Base-by-base conservation (phyloP, 2,888 invertebrate genomes). In the Pseudanteris insignis region DNA sequence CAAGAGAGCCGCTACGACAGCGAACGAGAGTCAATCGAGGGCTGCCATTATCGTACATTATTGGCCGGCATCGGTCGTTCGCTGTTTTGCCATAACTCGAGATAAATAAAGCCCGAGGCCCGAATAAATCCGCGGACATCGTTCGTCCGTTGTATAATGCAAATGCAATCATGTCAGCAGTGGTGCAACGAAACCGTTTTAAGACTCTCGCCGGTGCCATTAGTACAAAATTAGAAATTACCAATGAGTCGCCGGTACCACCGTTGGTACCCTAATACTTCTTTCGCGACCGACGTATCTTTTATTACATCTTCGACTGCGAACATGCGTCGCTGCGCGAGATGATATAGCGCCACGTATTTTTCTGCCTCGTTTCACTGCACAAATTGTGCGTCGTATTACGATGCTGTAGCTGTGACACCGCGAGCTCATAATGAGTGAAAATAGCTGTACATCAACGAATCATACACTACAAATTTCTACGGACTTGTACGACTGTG, bases 61-160 rank as follows among this genome's bases (percentile, higher is more conserved):
- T 75, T 73, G 74, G 71, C 64, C 70, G 69, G 69, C 70, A 63
- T 68, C 68, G 72, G 68, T 66, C 71, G 69, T 68, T 70, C 73
- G 71, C 70, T 76, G 75, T 75, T 74, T 69, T 76, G 77, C 76
- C 75, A 76, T 77, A 78, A 78, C 75, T 77, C 73, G 71, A 73
- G 75, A 76, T 77, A 76, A 78, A 78, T 79, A 79, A 79, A 75
- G 73, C 73, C 70, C 66, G 68, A 57, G 72, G 69, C 70, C 68
- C 71, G 73, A 75, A 76, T 76, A 76, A 78, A 78, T 76, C 70
- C 73, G 71, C 71, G 66, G 71, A 63, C 57, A 65, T 60, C 60
- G 62, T 53, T 71, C 58, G 73, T 75, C 58, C 38, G 58, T 70
- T 79, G 79, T 79, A 79, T 75, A 78, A 79, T 79, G 79, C 79